Conservation (phyloP, 1,140 invertebrate genomes). For the Brevipalpus yothersi region DNA sequence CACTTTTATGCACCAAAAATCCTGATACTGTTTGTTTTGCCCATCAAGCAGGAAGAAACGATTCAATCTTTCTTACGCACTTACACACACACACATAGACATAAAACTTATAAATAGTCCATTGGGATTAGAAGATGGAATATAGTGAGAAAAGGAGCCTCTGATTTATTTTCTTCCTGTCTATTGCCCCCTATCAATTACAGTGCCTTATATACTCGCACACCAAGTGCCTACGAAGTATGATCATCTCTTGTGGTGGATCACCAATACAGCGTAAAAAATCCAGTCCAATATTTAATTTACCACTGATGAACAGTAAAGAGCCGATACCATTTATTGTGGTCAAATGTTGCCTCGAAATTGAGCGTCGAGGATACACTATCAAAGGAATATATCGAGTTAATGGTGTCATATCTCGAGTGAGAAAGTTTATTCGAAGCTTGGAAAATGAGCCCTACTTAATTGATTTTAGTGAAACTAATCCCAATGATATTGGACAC, state of each 20-base stretch:
- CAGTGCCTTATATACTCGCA: slow-evolving; percentile 8
- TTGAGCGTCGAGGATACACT: slow-evolving; percentile 5
- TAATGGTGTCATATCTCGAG: slow-evolving; percentile 6
- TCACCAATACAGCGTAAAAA: slow-evolving; percentile 1
- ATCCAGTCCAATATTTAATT: not conserved
- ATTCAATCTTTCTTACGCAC: too few species aligned
- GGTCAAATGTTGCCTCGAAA: slow-evolving; percentile 7
- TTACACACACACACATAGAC: too few species aligned
- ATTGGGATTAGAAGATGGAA: too few species aligned
- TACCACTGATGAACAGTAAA: not conserved
- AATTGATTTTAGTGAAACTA: slow-evolving; percentile 7
- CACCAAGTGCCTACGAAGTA: slow-evolving; percentile 6
- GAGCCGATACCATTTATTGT: slow-evolving; percentile 6
- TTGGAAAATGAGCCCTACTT: slow-evolving; percentile 7
- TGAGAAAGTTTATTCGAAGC: slow-evolving; percentile 6
- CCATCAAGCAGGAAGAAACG: too few species aligned
- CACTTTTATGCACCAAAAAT: too few species aligned
- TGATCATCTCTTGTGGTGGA: slow-evolving; percentile 5
- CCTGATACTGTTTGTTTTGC: too few species aligned
- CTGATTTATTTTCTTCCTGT: not conserved
- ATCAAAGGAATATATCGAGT: slow-evolving; percentile 8
- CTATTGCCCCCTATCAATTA: not conserved
- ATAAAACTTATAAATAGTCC: too few species aligned
- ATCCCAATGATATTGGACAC: slow-evolving; percentile 6
- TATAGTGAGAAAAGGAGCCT: too few species aligned